phyloP scores from a whole-genome alignment of 1,140 invertebrate species.

The Adoxophyes honmai region DNA sequence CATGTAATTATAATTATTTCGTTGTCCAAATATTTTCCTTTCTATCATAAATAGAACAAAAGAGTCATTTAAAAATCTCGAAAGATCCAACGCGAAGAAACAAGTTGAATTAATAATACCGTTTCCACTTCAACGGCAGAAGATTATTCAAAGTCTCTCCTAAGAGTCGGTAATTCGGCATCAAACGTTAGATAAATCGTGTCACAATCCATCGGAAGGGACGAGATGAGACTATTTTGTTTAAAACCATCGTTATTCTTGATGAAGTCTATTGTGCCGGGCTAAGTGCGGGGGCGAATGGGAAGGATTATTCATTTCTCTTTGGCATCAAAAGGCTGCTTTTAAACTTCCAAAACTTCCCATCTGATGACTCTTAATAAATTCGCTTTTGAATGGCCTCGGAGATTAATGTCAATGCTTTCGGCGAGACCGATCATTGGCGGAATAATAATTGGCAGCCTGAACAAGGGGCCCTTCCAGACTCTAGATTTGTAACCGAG shows the following conservation, averaged over 20 bases:
- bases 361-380: conserved; percentile 54
- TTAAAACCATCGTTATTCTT: conserved; percentile 62
- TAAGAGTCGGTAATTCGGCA: conserved; percentile 47
- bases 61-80: too few species aligned
- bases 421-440: conserved; percentile 5
- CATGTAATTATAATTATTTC: too few species aligned
- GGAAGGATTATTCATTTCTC: conserved; percentile 67
- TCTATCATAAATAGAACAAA: too few species aligned
- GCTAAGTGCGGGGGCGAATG: conserved; percentile 43
- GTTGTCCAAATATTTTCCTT: too few species aligned
- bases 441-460: conserved; percentile 7
- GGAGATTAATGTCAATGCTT: conserved; percentile 10
- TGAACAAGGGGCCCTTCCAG: not conserved
- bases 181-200: conserved; percentile 49
- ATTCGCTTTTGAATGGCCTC: conserved; percentile 29
- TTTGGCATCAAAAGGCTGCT: conserved; percentile 47
- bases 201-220: conserved; percentile 37
- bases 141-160: conserved; percentile 9
- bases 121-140: not conserved
- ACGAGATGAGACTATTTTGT: conserved; percentile 57
- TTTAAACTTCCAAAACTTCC: conserved; percentile 50
- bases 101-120: not conserved
- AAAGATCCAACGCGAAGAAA: too few species aligned
- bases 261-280: conserved; percentile 60
- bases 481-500: not conserved